phyloP scores from a whole-genome alignment of 2,888 invertebrate genomes.

The Argyresthia albistria region DNA sequence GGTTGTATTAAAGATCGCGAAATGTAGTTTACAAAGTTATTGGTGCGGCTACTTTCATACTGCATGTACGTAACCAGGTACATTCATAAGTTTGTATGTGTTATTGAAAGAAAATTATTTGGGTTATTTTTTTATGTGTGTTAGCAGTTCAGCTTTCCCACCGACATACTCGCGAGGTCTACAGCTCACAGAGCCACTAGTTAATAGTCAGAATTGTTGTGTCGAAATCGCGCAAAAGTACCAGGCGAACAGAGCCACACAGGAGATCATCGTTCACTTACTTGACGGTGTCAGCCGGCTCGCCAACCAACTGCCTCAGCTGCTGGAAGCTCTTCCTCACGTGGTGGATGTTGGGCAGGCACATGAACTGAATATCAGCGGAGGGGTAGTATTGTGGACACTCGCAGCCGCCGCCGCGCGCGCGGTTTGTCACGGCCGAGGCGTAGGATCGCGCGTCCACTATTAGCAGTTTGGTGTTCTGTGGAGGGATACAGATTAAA shows the following conservation, averaged over 20 bases:
- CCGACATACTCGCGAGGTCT: too few species aligned
- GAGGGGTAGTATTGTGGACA: conserved; percentile 95
- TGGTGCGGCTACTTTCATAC: too few species aligned
- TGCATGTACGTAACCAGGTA: too few species aligned
- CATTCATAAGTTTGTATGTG: too few species aligned
- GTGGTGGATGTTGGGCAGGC: conserved; percentile 96
- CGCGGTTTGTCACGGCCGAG: conserved; percentile 96
- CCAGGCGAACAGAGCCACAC: conserved; percentile 6
- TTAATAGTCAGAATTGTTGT: too few species aligned
- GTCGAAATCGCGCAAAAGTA: not conserved
- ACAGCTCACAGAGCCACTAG: too few species aligned
- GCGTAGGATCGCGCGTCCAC: conserved; percentile 97
- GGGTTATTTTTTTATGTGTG: too few species aligned
- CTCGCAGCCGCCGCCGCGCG: conserved; percentile 97
- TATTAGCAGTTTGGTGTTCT: conserved; percentile 80
- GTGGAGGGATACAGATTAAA: conserved; percentile 22
- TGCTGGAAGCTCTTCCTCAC: conserved; percentile 94
- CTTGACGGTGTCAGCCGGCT: conserved; percentile 85
- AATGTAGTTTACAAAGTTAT: too few species aligned
- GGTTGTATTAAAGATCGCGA: too few species aligned
- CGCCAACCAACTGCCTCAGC: conserved; percentile 84
- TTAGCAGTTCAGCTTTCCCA: too few species aligned
- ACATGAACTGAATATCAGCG: conserved; percentile 98
- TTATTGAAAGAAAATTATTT: too few species aligned
- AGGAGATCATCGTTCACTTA: conserved; percentile 41